These are phyloP conservation scores for Noctua janthe DNA, from an alignment of 2,888 invertebrate genomes.

Conservation along the genomic window DNA sequence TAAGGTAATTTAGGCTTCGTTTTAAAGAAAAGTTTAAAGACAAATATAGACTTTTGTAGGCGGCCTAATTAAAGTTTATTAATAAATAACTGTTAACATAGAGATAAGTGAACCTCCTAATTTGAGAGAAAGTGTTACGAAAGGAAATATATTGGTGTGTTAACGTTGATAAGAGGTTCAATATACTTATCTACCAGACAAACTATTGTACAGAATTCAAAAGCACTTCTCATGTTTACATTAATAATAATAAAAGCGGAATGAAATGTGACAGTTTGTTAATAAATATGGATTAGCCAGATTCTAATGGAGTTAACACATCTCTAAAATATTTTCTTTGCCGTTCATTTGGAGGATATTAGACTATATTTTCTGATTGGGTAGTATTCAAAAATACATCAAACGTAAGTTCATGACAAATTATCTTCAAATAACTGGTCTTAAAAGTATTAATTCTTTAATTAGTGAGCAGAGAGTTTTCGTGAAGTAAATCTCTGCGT, in stretches of 20 bases:
- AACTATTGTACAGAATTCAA: not conserved
- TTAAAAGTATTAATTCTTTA: conserved; percentile 24
- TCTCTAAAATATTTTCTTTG: conserved; percentile 12
- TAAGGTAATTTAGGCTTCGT: conserved; percentile 42
- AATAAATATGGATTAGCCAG: conserved; percentile 54
- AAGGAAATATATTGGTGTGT: not conserved
- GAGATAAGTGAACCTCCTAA: conserved; percentile 6
- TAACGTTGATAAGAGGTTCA: not conserved
- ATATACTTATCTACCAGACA: conserved; percentile 2
- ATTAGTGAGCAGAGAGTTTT: conserved; percentile 32
- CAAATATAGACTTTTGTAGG: conserved; percentile 37
- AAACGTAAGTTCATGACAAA: conserved; percentile 12
- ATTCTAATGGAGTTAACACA: conserved; percentile 23
- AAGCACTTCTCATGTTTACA: conserved; percentile 20
- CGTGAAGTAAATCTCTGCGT: conserved; percentile 31
- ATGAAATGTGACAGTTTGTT: conserved; percentile 42
- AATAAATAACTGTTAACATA: conserved; percentile 11
- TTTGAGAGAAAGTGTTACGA: conserved; percentile 11
- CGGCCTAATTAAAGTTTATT: conserved; percentile 39
- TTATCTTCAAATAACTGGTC: conserved; percentile 8
- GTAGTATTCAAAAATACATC: not conserved
- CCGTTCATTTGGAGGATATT: conserved; percentile 1
- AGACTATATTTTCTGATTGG: not conserved
- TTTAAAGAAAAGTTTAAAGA: conserved; percentile 15
- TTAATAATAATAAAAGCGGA: conserved; percentile 34